Evolutionary conservation across 53 echinoderm and acorn worm genomes (phyloP), one percentile per base, ranked within the genome.

Genomic region (Astropecten irregularis): DNA sequence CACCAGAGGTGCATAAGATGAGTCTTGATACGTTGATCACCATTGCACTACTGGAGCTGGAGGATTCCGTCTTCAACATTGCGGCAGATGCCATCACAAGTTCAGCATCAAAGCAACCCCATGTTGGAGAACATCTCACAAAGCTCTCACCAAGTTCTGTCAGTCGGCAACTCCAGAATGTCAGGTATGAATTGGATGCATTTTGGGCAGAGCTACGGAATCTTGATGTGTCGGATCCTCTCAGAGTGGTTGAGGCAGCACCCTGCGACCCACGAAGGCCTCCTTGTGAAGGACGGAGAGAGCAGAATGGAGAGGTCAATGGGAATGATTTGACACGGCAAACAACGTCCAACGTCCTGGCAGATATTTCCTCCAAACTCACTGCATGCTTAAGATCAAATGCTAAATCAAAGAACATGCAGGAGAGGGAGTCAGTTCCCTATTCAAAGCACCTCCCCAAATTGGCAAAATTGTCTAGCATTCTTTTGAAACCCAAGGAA

Each of bases 1-100:
- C 27, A 0, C 74, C 74, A 3, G 52, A 71, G 51, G 42, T 18
- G 6, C 13, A 1, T 1, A 18, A 56, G 57, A 57, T 74, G 79
- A 79, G 79, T 32, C 63, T 79, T 15, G 79, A 61, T 30, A 79
- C 47, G 25, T 61, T 30, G 0, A 46, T 62, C 31, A 62, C 79
- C 33, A 47, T 61, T 62, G 34, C 62, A 5, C 61, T 50, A 27
- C 48, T 60, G 38, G 79, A 79, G 34, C 49, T 79, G 18, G 79
- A 79, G 49, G 79, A 79, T 62, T 59, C 79, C 29, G 38, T 79
- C 33, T 79, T 79, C 62, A 79, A 79, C 32, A 61, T 79, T 32
- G 44, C 79, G 7, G 79, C 62, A 9, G 79, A 79, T 61, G 44
- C 79, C 18, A 9, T 79, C 4, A 56, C 7, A 39, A 21, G 47